A percentile compares a stretch with the other conserved stretches of the same genome.
These are phyloP conservation scores for Argyrosomus japonicus DNA, from an alignment of 2,113 vertebrate genomes.

Conservation along the genomic window DNA sequence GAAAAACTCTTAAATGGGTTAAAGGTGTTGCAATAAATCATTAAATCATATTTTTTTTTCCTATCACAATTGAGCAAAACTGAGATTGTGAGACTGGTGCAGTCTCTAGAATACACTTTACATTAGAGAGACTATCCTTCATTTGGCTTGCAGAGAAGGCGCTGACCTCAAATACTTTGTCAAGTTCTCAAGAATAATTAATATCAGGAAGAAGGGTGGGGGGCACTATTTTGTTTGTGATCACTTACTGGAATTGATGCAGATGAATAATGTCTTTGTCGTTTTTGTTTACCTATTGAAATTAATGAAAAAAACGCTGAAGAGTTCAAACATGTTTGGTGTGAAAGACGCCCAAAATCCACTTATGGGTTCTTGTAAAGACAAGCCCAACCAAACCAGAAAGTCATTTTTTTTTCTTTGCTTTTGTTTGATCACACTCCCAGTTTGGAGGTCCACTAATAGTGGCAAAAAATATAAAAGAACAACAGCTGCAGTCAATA, in stretches of 20 bases:
- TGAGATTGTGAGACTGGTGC: background rate
- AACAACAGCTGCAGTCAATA: background rate
- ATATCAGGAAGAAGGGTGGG: background rate
- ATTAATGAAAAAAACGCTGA: background rate
- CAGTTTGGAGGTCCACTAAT: background rate
- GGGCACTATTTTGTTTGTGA: background rate
- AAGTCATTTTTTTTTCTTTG: background rate
- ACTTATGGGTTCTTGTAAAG: background rate
- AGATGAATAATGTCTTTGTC: conserved; percentile 2
- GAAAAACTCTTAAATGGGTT: background rate
- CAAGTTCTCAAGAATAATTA: background rate
- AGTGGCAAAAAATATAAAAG: background rate
- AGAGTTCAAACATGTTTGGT: background rate
- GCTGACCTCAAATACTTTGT: background rate
- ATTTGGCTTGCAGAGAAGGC: background rate
- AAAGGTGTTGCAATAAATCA: background rate
- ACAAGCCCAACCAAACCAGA: background rate
- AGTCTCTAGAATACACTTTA: background rate
- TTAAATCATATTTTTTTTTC: background rate
- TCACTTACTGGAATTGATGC: conserved; percentile 3
- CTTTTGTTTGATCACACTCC: background rate
- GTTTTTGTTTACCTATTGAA: background rate
- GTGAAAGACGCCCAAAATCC: background rate
- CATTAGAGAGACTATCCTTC: background rate
- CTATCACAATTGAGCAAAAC: background rate